Base-by-base conservation (phyloP, 1,140 invertebrate genomes). In the Colletes latitarsis region DNA sequence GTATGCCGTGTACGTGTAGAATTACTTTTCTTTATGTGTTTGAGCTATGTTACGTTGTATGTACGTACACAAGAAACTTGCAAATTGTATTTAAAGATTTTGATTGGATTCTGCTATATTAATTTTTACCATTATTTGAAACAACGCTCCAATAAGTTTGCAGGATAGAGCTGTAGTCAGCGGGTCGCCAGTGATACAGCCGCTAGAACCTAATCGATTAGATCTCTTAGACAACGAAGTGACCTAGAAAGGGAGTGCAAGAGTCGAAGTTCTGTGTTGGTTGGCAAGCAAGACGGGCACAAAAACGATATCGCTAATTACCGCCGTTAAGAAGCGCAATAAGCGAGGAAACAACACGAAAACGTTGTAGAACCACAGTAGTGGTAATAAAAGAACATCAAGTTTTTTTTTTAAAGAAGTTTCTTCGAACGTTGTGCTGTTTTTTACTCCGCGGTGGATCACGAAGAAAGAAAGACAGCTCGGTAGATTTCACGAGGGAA, bases 281-380 rank as follows among this genome's bases (percentile, higher is more conserved):
- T 69, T 46, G 58, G 19, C n/a, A 30, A 62, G 17, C 10, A 19
- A 14, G 58, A 19, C 46, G 39, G 39, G 19, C 64, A 8, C 58
- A 30, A 9, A 73, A 55, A 39, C 70, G 77, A 79, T 73, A 79
- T 64, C 70, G 60, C 60, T 79, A 79, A 79, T 79, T 79, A 57
- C 69, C 19, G 15, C 77, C 49, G 77, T 79, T 78, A 66, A 79
- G 77, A 1, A 43, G 60, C 60, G 14, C 41, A 73, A 78, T 58
- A 67, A 83, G 46, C 60, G 69, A 49, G 60, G 30, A 64, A 85
- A 68, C n/a, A 57, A 67, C 52, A 72, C 62, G 62, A 69, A 53
- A 75, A 68, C 63, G 43, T 69, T 55, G 30, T 62, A 55, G 15
- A 79, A 79, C 41, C 52, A 41, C 8, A 21, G 53, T 15, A 14